phyloP scores from a whole-genome alignment of 2,888 invertebrate species.

The Hesperia comma region DNA sequence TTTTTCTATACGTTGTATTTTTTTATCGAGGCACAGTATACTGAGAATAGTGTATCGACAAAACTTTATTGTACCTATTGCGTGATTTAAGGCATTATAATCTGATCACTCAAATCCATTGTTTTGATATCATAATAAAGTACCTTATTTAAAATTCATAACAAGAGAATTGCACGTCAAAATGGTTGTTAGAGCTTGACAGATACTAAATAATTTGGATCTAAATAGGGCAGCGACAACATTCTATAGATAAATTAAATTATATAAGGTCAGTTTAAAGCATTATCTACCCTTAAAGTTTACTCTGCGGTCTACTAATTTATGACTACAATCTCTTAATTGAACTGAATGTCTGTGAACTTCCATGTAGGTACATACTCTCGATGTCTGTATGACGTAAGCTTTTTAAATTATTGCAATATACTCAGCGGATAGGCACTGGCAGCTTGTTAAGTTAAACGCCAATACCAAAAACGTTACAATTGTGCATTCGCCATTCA shows the following conservation, averaged over 20 bases:
- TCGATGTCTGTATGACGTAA: conserved; percentile 17
- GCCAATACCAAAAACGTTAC: conserved; percentile 33
- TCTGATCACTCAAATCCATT: neutral
- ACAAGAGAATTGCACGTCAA: too few relatives aligned
- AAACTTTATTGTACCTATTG: neutral
- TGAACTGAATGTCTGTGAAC: neutral
- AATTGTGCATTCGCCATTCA: conserved; percentile 34
- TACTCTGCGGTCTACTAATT: neutral
- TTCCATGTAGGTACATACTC: neutral
- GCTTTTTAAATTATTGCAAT: conserved; percentile 9
- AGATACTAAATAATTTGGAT: too few relatives aligned
- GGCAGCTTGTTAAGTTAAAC: conserved; percentile 31
- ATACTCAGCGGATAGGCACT: neutral
- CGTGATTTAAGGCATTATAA: neutral
- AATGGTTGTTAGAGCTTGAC: too few relatives aligned
- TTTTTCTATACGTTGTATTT: too few relatives aligned
- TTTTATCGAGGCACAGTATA: too few relatives aligned
- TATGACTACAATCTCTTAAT: conserved; percentile 1
- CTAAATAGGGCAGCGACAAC: too few relatives aligned
- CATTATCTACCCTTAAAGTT: neutral
- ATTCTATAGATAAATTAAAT: too few relatives aligned
- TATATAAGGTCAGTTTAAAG: too few relatives aligned
- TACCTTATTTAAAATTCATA: too few relatives aligned
- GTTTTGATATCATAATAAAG: too few relatives aligned
- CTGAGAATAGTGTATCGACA: neutral